Percentiles rank a stretch among this genome's conserved stretches.
Evolutionary conservation across 2,113 vertebrate species (phyloP).

Genomic region (Carlito syrichta): DNA sequence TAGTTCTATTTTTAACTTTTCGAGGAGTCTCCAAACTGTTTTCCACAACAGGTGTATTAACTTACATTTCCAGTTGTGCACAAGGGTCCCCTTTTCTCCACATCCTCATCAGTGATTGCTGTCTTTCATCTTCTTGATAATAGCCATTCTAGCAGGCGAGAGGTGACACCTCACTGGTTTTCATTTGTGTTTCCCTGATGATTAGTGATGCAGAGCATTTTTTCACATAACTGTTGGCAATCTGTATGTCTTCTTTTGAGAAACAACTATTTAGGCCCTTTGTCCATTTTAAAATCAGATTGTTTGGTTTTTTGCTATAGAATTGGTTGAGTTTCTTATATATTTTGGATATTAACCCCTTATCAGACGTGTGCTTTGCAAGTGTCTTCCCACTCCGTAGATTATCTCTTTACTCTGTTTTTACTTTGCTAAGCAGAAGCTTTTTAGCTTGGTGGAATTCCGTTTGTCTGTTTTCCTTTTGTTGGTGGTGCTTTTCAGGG

Average conservation of each 20-base stretch:
- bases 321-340: background rate
- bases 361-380: background rate
- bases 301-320: background rate
- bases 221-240: background rate
- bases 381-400: too few species aligned
- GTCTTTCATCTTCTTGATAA: background rate
- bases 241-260: background rate
- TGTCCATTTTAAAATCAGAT: background rate
- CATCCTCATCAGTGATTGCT: background rate
- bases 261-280: background rate
- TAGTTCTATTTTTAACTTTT: background rate
- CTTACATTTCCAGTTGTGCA: background rate
- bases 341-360: background rate
- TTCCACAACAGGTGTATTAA: background rate
- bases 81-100: background rate
- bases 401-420: background rate
- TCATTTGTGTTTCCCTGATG: background rate
- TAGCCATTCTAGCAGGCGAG: background rate
- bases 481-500: background rate
- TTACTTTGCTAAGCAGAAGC: background rate
- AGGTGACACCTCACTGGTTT: background rate
- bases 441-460: background rate
- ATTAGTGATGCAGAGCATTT: background rate
- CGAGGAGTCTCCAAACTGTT: background rate
- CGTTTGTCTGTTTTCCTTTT: background rate